Percentiles rank a stretch among this genome's conserved stretches.
Evolutionary conservation across 2,888 invertebrate genomes (phyloP).

Genomic region (Lochmaea capreae): DNA sequence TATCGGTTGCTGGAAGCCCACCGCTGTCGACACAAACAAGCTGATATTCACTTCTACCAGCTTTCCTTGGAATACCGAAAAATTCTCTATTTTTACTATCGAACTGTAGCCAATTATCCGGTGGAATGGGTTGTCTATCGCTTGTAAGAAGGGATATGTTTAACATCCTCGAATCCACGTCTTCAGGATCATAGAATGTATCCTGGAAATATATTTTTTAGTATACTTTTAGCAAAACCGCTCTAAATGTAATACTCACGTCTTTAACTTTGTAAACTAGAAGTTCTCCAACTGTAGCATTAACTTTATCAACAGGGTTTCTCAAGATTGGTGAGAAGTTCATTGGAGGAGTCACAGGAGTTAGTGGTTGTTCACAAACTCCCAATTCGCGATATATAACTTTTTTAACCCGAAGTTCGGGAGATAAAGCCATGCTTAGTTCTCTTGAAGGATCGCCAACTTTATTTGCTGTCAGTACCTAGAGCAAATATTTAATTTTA

Average conservation of each 20-base stretch:
- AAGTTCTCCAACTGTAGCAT: conserved; percentile 85
- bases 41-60: conserved; percentile 82
- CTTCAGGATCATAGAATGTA: conserved; percentile 91
- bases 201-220: conserved; percentile 68
- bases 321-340: conserved; percentile 83
- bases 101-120: conserved; percentile 88
- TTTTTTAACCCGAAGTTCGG: conserved; percentile 74
- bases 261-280: conserved; percentile 85
- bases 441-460: conserved; percentile 72
- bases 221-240: background rate
- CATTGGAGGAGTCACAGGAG: conserved; percentile 60
- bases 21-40: conserved; percentile 81
- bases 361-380: conserved; percentile 71
- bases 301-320: conserved; percentile 87
- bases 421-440: conserved; percentile 73
- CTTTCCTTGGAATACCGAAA: conserved; percentile 81
- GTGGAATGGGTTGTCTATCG: conserved; percentile 75
- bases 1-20: conserved; percentile 82
- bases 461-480: conserved; percentile 69
- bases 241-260: conserved; percentile 64
- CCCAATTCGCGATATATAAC: conserved; percentile 77
- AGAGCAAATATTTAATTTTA: conserved; percentile 45
- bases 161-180: conserved; percentile 79
- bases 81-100: conserved; percentile 90
- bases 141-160: conserved; percentile 79